Base-by-base conservation (phyloP, 1,140 invertebrate species). In the Maniola jurtina region DNA sequence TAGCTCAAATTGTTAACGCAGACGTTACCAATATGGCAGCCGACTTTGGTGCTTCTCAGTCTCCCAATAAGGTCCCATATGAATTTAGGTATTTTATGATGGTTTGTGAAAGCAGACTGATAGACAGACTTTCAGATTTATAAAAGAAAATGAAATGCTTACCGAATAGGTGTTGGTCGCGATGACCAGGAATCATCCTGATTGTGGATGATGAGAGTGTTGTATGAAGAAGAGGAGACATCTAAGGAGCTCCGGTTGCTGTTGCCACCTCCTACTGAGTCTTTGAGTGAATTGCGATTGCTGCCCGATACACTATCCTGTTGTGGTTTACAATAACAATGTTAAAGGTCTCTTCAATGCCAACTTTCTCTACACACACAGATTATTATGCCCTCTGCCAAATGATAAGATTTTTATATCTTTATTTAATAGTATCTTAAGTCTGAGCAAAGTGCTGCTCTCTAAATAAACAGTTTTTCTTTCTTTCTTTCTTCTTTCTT, bases 191-290 rank as follows among this genome's bases (percentile, higher is more conserved):
- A 92, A 69, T 94, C 94, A 77, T 95, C 94, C 52, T 92, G 89
- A 86, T 94, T 95, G 69, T 96, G 95, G 76, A 96, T 96, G 64
- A 96, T 96, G 10, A 96, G 92, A 10, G 95, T 96, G 76, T 96
- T 95, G 79, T 96, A 96, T 25, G 95, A 95, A 56, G 94, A 95
- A 1, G 95, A 95, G 35, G 94, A 95, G 16, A 94, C 93, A 88
- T 95, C 94, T 66, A 95, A 86, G 54, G 94, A 95, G 78, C 94
- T 95, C 61, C 95, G 92, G 82, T 95, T 95, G 33, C 94, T 95
- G 79, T 94, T 94, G 1, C 92, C 92, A 45, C 93, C 93, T 62
- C 93, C 94, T 55, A 95, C 92, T 69, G 94, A 94, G 76, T 95
- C 94, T 84, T 94, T 94, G 16, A 95, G 79, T 36, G 94, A 95